Base-by-base conservation (phyloP, 2,888 invertebrate genomes). In the Galeruca laticollis region DNA sequence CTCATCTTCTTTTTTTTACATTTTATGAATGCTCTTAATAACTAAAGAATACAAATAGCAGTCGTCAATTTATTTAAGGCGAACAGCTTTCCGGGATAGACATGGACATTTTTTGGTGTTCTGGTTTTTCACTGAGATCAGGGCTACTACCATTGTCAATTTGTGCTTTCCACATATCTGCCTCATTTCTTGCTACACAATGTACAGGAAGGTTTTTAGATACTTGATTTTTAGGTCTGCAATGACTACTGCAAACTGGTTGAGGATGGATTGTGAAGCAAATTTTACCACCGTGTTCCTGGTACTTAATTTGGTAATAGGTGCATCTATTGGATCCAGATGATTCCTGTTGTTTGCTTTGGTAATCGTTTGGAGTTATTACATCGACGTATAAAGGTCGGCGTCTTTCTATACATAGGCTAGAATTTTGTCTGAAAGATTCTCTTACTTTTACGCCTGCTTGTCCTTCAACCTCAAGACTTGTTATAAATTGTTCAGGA, bases 181-280 rank as follows among this genome's bases (percentile, higher is more conserved):
- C 77, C 51, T 78, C 79, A 71, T 76, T 78, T 40, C 71, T 72
- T 59, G 81, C 71, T 37, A 87, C 82, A 74, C 88, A 88, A 72
- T 88, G 84, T 65, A 87, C 86, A n/a, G 83, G 79, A 47, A 87
- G 84, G 1, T 84, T 83, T 80, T 88, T 89, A n/a, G 84, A 78
- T 71, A 86, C 83, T 21, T 70, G 49, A 15, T 73, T 72, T 4
- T 60, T 67, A 15, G 70, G 65, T 56, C 66, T 61, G 84, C 90
- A 90, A 8, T 65, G 68, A 18, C 72, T 67, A 21, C 86, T 85
- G 84, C 93, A 93, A 1, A 86, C 82, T 1, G 89, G 87, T 31
- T 91, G 75, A 0, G 88, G 87, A 13, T 84, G 85, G 10, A 87
- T 85, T 4, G 90, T 88, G 82, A 93, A 91, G 83, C 92, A 93